A percentile compares a stretch with the other conserved stretches of the same genome.
Conservation (phyloP, 2,888 invertebrate species). For the Acronicta leporina region DNA sequence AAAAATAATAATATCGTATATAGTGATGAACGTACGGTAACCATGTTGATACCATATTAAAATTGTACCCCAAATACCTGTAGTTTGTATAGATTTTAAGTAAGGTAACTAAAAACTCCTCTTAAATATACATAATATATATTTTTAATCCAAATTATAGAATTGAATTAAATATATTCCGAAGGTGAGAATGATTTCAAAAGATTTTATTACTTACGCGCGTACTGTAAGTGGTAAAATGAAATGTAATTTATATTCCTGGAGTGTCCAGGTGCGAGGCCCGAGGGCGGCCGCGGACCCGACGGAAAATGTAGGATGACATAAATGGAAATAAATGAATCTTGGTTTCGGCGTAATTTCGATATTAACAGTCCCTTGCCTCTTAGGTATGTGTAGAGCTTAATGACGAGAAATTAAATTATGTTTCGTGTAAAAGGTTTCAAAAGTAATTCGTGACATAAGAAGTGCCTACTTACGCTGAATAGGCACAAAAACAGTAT, state of each 20-base stretch:
- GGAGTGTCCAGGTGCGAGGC: conserved; percentile 55
- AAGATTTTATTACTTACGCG: conserved; percentile 40
- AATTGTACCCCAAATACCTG: not conserved
- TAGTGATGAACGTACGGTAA: conserved; percentile 72
- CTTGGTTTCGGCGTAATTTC: conserved; percentile 55
- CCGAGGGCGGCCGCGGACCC: conserved; percentile 43
- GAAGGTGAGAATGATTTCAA: conserved; percentile 35
- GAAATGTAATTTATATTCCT: conserved; percentile 67
- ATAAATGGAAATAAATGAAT: conserved; percentile 73
- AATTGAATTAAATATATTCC: conserved; percentile 29
- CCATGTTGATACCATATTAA: conserved; percentile 58
- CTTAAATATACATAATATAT: no score
- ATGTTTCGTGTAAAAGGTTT: conserved; percentile 4
- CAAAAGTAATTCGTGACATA: no score
- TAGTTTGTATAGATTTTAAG: not conserved
- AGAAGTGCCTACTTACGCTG: no score
- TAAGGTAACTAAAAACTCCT: no score
- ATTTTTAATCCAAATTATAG: not conserved
- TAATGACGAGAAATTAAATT: conserved; percentile 23
- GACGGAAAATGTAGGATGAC: conserved; percentile 62
- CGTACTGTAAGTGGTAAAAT: conserved; percentile 55
- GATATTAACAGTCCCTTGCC: conserved; percentile 44
- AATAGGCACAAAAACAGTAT: no score
- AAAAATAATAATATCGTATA: conserved; percentile 73
- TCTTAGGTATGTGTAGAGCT: not conserved